A percentile compares a stretch with the other conserved stretches of the same genome.
These are phyloP conservation scores for Cabera pusaria DNA, from an alignment of 2,888 invertebrate species.

Conservation along the genomic window DNA sequence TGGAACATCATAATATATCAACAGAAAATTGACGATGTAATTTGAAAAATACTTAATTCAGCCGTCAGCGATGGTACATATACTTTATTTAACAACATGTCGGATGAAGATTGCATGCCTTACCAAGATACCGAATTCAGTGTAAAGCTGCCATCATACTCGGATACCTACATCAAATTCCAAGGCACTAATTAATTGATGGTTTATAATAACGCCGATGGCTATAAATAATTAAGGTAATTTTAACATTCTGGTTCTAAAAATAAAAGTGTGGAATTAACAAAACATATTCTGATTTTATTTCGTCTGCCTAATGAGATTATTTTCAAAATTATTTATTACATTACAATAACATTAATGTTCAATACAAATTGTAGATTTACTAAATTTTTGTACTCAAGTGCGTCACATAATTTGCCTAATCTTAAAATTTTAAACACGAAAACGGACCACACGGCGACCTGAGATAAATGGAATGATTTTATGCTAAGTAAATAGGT, in stretches of 20 bases:
- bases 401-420: conserved; percentile 55
- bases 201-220: too few relatives aligned
- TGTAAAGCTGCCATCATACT: too few relatives aligned
- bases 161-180: neutral
- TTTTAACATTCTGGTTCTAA: conserved; percentile 1
- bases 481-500: conserved; percentile 2
- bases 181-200: too few relatives aligned
- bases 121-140: too few relatives aligned
- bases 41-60: too few relatives aligned
- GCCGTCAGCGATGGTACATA: too few relatives aligned
- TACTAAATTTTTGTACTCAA: conserved; percentile 72
- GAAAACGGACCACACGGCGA: conserved; percentile 25
- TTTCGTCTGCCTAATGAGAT: conserved; percentile 58
- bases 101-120: too few relatives aligned
- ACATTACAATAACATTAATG: conserved; percentile 41
- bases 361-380: conserved; percentile 42
- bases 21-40: too few relatives aligned
- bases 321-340: conserved; percentile 51
- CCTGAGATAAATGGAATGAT: conserved; percentile 13
- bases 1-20: conserved; percentile 11
- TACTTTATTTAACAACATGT: too few relatives aligned
- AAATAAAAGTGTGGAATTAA: conserved; percentile 50
- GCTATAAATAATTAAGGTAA: neutral
- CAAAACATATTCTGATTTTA: conserved; percentile 76
- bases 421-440: conserved; percentile 35